These are phyloP conservation scores for Bungarus multicinctus DNA, from an alignment of 2,113 vertebrate genomes.

Conservation along the genomic window DNA sequence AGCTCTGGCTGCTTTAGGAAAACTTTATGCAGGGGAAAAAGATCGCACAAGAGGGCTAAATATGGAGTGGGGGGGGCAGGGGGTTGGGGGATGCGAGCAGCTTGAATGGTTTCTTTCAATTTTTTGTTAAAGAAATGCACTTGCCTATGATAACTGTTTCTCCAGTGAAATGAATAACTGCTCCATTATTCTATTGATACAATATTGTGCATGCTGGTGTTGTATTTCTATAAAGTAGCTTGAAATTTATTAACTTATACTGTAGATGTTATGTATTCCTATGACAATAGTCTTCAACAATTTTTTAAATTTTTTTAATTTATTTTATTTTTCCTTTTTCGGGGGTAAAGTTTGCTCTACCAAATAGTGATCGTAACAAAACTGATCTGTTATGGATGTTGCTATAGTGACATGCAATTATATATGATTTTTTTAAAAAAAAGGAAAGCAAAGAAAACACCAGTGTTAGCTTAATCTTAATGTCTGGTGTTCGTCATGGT, in stretches of 20 bases:
- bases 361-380: constrained; percentile 93
- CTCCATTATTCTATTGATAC: constrained; percentile 95
- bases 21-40: constrained; percentile 58
- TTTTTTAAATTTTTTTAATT: constrained; percentile 81
- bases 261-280: constrained; percentile 99
- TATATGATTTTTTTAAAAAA: constrained; percentile 78
- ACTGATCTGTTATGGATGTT: constrained; percentile 94
- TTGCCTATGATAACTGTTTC: constrained; percentile 93
- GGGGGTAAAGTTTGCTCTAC: constrained; percentile 86
- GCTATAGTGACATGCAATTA: constrained; percentile 92
- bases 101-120: constrained; percentile 83
- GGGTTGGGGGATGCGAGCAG: constrained; percentile 79
- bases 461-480: constrained; percentile 93
- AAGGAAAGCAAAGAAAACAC: constrained; percentile 78
- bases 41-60: constrained; percentile 71
- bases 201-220: constrained; percentile 99
- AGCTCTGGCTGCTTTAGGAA: constrained; percentile 76
- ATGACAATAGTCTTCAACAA: constrained; percentile 91
- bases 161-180: constrained; percentile 90
- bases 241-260: constrained; percentile 97
- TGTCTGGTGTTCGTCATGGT: constrained; percentile 93
- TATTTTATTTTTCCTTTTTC: constrained; percentile 78
- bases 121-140: constrained; percentile 81
- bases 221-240: constrained; percentile 99
- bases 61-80: constrained; percentile 62